These are phyloP conservation scores for Drosophila pseudoobscura DNA, from an alignment of 1,140 invertebrate species.

Conservation along the genomic window DNA sequence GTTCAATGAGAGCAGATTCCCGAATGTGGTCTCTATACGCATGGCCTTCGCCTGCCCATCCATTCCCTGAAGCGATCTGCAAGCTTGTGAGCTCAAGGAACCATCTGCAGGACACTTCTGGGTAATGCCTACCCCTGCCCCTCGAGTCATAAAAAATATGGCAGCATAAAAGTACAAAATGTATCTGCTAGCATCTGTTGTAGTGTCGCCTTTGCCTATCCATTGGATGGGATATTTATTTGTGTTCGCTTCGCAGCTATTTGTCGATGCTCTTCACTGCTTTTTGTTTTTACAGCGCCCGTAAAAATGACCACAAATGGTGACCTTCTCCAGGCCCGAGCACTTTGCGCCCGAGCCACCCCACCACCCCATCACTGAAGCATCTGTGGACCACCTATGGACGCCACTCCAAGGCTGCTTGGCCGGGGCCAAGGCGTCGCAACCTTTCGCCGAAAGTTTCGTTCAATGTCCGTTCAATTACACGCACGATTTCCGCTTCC, in stretches of 20 bases:
- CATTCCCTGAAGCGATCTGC: too few relatives aligned
- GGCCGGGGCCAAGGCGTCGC: slow-evolving; percentile 23
- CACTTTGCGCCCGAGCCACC: too few relatives aligned
- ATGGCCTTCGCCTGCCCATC: too few relatives aligned
- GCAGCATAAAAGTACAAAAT: slow-evolving; percentile 43
- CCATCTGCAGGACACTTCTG: not conserved
- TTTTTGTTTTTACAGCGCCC: slow-evolving; percentile 71
- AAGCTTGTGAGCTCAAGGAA: too few relatives aligned
- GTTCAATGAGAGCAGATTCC: too few relatives aligned
- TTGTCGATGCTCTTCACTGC: slow-evolving; percentile 42
- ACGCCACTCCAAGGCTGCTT: too few relatives aligned
- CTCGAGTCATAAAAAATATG: slow-evolving; percentile 38
- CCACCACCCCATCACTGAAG: not conserved
- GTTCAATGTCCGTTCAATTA: slow-evolving; percentile 79
- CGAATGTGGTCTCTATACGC: too few relatives aligned
- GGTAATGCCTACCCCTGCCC: slow-evolving; percentile 2
- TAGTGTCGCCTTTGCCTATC: slow-evolving; percentile 18
- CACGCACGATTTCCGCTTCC: slow-evolving; percentile 78
- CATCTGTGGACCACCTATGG: too few relatives aligned
- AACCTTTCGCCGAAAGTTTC: slow-evolving; percentile 60
- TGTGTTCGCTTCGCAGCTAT: slow-evolving; percentile 37
- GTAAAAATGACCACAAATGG: slow-evolving; percentile 76
- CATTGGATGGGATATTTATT: slow-evolving; percentile 36
- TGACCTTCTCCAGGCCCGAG: slow-evolving; percentile 2
- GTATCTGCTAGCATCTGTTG: slow-evolving; percentile 4